Evolutionary conservation across 2,113 vertebrate species (phyloP).

Genomic region (Sinocyclocheilus grahami): DNA sequence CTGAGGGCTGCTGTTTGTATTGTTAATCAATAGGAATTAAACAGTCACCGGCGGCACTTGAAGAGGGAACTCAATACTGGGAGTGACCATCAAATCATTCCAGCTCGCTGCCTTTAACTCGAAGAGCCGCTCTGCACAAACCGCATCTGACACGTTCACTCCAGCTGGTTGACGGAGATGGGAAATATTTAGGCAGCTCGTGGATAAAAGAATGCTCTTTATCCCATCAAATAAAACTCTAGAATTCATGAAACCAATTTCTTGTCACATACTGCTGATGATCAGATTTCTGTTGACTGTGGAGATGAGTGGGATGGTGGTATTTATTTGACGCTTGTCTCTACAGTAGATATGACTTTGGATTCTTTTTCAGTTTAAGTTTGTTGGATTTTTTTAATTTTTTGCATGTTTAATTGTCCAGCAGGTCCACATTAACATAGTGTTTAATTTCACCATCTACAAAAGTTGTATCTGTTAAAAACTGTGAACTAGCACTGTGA

Average conservation of each 20-base stretch:
- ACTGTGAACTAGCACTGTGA: not conserved
- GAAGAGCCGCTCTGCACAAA: conserved; percentile 1
- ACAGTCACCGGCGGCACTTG: conserved; percentile 6
- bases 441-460: too few relatives aligned
- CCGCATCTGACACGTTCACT: conserved; percentile 17
- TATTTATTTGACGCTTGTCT: not conserved
- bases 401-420: not conserved
- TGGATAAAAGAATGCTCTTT: conserved; percentile 45
- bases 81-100: conserved; percentile 12
- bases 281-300: not conserved
- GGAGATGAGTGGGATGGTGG: not conserved
- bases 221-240: conserved; percentile 18
- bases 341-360: not conserved
- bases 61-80: conserved; percentile 46
- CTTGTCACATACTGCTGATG: not conserved
- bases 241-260: not conserved
- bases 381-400: not conserved
- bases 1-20: conserved; percentile 20
- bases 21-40: conserved; percentile 56
- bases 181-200: conserved; percentile 55
- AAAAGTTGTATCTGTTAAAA: too few relatives aligned
- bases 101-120: not conserved
- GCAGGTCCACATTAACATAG: not conserved
- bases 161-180: not conserved
- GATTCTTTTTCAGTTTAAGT: not conserved